phyloP scores from a whole-genome alignment of 2,113 vertebrate genomes.

The Leucoraja erinaceus region DNA sequence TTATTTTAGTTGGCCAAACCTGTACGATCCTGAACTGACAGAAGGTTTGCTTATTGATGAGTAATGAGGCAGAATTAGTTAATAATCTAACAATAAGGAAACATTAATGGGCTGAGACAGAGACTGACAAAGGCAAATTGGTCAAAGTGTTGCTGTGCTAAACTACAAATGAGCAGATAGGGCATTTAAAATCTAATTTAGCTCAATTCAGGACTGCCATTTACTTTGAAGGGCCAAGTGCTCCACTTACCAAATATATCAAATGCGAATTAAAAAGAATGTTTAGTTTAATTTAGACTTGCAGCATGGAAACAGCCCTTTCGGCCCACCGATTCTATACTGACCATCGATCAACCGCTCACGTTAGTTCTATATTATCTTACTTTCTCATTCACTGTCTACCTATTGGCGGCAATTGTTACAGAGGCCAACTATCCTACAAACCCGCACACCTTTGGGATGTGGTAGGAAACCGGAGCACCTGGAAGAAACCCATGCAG shows the following conservation, averaged over 20 bases:
- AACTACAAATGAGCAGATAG: background rate
- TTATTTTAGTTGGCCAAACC: background rate
- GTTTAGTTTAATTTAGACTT: too few species aligned
- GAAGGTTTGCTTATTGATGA: background rate
- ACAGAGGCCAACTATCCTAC: too few species aligned
- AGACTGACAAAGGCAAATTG: background rate
- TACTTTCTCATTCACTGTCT: too few species aligned
- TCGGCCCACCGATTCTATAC: too few species aligned
- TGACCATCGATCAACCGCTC: too few species aligned
- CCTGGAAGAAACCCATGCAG: too few species aligned
- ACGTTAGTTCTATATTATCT: too few species aligned
- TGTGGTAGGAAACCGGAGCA: too few species aligned
- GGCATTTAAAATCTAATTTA: background rate
- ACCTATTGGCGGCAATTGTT: too few species aligned
- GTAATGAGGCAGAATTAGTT: background rate
- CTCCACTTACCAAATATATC: background rate
- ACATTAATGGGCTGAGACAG: background rate
- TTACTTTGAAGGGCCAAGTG: background rate
- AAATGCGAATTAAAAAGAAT: background rate
- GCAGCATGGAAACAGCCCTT: too few species aligned
- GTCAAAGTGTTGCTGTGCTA: background rate
- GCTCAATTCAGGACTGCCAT: background rate
- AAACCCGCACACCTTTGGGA: too few species aligned
- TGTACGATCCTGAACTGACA: background rate
- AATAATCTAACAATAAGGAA: background rate